Evolutionary conservation across 2,113 vertebrate genomes (phyloP), one percentile per base, ranked within the genome.

Genomic region (Anarhynchus alexandrinus): DNA sequence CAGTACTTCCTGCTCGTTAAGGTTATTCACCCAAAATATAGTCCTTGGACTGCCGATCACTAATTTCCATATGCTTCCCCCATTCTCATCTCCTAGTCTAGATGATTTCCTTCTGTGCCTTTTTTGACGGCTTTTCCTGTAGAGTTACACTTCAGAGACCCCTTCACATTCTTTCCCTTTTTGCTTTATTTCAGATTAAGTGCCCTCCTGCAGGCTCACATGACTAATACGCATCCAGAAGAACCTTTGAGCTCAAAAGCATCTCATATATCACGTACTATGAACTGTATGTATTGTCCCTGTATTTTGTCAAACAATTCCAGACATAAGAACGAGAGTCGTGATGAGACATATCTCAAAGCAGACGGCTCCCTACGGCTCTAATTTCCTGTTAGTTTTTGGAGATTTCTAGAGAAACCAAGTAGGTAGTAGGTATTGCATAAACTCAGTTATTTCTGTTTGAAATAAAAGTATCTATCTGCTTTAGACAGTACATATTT

Each of bases 331-430:
- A 94, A 83, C 0, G 2, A 79, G 52, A 81, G 15, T 15, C 54
- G 73, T 73, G 82, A 94, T 78, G 59, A 86, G 47, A 91, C 15
- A 22, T 34, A 57, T 34, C 43, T 95, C 78, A 77, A 79, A 76
- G 74, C 69, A 89, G 61, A 65, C 0, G 0, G 61, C 49, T 90
- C 62, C 78, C 70, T 61, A 18, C 1, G 2, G 65, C 27, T 82
- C 84, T 61, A 55, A 82, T 91, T 94, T 96, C 87, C 81, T 90
- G 77, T 61, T 65, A 76, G 81, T 32, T 91, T 89, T 71, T 20
- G 11, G 66, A 79, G 73, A 69, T 85, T 85, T 82, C 81, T 65
- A 67, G 36, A 79, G 61, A 84, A 94, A 84, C 2, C 2, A 6
- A 47, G 47, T 29, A 83, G 11, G 4, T 30, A 67, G 30, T 30